Conservation (phyloP, 1,140 invertebrate genomes). For the Tetragnatha versicolor region DNA sequence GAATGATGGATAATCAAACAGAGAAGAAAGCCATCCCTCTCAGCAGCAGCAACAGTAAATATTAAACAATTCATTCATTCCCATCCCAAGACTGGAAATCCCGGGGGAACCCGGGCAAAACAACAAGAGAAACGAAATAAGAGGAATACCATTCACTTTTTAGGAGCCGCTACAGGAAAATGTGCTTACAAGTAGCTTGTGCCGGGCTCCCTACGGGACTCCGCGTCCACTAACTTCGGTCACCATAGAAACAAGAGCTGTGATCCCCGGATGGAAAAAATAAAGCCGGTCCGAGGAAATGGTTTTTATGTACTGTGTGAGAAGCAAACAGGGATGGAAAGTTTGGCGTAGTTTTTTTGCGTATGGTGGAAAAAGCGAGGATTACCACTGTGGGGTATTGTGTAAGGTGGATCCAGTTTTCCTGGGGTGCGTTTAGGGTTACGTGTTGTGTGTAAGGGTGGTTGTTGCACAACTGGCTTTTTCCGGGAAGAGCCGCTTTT, state of each 20-base stretch:
- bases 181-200: neutral
- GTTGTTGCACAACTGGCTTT: too few relatives aligned
- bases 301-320: slow-evolving; percentile 11
- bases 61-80: slow-evolving; percentile 12
- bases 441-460: too few relatives aligned
- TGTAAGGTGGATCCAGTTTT: too few relatives aligned
- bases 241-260: neutral
- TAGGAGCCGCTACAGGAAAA: neutral
- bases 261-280: neutral
- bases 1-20: neutral
- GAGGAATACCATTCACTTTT: slow-evolving; percentile 23
- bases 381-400: too few relatives aligned
- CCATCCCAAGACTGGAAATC: neutral
- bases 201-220: neutral
- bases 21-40: neutral
- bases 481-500: too few relatives aligned
- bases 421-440: too few relatives aligned
- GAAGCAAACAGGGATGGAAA: neutral
- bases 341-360: neutral
- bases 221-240: neutral
- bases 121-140: neutral
- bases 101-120: neutral
- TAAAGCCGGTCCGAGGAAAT: neutral
- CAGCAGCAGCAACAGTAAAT: too few relatives aligned
- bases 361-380: neutral